A percentile compares a stretch with the other conserved stretches of the same genome.
Conservation (phyloP, 2,797 vertebrate genomes). For the Alca torda region DNA sequence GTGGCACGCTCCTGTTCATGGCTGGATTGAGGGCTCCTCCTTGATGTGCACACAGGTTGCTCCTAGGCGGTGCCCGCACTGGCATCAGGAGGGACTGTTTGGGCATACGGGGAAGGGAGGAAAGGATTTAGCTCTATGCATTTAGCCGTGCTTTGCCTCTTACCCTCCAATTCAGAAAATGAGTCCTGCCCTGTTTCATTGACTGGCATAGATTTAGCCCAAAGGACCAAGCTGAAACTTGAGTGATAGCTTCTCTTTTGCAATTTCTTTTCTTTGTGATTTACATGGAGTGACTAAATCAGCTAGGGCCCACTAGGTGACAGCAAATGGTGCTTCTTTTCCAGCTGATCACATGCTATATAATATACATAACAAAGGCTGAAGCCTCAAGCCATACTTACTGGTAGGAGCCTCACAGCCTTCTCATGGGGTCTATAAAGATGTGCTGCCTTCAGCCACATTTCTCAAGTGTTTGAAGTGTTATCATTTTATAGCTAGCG, state of each 20-base stretch:
- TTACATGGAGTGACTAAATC: not conserved
- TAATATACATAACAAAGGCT: not conserved
- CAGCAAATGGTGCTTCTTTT: not conserved
- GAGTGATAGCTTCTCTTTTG: not conserved
- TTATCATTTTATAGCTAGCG: not conserved
- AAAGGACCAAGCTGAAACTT: not conserved
- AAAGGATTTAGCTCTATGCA: not conserved
- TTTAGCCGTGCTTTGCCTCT: not conserved
- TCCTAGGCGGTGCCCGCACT: rapidly evolving
- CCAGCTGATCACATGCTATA: not conserved
- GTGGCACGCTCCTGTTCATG: rapidly evolving
- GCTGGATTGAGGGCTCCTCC: not conserved
- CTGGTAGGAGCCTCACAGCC: not conserved
- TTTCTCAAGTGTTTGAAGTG: not conserved
- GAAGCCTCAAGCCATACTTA: not conserved
- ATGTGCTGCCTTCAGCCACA: not conserved
- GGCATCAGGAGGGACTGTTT: not conserved
- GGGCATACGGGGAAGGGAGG: not conserved
- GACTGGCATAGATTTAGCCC: not conserved
- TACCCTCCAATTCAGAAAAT: not conserved
- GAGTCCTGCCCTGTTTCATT: not conserved
- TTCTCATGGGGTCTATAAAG: not conserved
- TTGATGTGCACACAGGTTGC: not conserved
- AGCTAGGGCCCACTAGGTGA: not conserved
- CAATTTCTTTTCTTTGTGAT: not conserved